Evolutionary conservation across 2,113 vertebrate genomes (phyloP).

Genomic region (Orycteropus afer): DNA sequence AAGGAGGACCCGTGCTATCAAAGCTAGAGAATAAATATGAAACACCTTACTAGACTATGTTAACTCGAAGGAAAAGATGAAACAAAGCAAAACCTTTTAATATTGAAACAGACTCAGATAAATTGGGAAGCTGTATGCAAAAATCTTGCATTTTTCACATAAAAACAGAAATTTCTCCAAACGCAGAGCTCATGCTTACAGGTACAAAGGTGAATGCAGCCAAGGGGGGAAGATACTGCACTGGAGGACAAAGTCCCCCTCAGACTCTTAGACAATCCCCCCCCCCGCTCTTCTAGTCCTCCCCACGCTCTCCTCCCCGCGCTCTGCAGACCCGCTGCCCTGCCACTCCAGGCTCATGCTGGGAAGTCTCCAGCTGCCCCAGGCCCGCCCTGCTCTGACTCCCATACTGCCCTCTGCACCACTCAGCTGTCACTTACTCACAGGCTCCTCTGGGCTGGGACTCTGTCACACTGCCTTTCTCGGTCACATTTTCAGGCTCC

Average conservation of each 20-base stretch:
- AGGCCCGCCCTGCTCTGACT: neutral
- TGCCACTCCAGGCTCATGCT: neutral
- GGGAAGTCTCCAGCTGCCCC: neutral
- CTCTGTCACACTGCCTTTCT: neutral
- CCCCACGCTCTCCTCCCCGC: too few relatives aligned
- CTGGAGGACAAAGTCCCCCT: too few relatives aligned
- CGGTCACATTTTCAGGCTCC: neutral
- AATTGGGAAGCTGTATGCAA: neutral
- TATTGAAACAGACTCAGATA: neutral
- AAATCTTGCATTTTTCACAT: neutral
- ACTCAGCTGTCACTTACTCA: neutral
- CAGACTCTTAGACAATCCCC: too few relatives aligned
- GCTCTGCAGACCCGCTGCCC: neutral
- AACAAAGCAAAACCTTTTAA: neutral
- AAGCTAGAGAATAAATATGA: neutral
- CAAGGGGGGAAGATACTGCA: neutral
- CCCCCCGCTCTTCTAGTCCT: too few relatives aligned
- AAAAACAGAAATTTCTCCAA: neutral
- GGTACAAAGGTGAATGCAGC: neutral
- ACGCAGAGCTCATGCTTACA: neutral
- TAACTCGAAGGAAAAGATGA: neutral
- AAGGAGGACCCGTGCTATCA: accelerated
- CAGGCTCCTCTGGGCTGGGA: neutral
- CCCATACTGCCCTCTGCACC: neutral
- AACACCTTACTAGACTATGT: neutral